Conservation (phyloP, 2,888 invertebrate genomes). For the Leptinotarsa rubiginosa region DNA sequence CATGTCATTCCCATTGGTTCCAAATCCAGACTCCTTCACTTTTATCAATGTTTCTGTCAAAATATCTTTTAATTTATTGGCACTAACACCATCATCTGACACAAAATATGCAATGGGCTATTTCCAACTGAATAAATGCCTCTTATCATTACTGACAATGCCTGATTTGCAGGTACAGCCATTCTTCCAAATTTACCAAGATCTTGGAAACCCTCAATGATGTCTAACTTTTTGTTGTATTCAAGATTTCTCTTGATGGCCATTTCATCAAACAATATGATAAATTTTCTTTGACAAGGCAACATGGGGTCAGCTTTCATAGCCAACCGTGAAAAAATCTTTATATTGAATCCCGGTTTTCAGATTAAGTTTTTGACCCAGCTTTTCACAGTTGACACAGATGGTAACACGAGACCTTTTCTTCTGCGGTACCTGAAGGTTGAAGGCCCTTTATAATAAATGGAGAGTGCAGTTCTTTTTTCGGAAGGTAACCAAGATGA, state of each 20-base stretch:
- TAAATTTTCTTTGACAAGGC: not conserved
- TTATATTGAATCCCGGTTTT: conserved; percentile 2
- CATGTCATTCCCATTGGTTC: not conserved
- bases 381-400: too few species aligned
- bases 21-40: not conserved
- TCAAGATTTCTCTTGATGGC: not conserved
- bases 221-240: not conserved
- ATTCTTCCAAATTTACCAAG: not conserved
- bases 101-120: not conserved
- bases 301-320: not conserved
- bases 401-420: too few species aligned
- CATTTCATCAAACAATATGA: not conserved
- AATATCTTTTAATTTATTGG: not conserved
- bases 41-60: not conserved
- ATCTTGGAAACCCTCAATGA: conserved; percentile 7
- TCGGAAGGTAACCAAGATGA: not conserved
- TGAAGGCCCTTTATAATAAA: too few species aligned
- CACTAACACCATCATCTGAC: not conserved
- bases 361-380: not conserved
- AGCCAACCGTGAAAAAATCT: not conserved
- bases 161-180: conserved; percentile 3
- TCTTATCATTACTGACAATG: not conserved
- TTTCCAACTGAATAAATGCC: conserved; percentile 8
- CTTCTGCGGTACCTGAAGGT: too few species aligned
- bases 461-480: conserved; percentile 3